Base-by-base conservation (phyloP, 1,140 invertebrate species). In the Achroia grisella region DNA sequence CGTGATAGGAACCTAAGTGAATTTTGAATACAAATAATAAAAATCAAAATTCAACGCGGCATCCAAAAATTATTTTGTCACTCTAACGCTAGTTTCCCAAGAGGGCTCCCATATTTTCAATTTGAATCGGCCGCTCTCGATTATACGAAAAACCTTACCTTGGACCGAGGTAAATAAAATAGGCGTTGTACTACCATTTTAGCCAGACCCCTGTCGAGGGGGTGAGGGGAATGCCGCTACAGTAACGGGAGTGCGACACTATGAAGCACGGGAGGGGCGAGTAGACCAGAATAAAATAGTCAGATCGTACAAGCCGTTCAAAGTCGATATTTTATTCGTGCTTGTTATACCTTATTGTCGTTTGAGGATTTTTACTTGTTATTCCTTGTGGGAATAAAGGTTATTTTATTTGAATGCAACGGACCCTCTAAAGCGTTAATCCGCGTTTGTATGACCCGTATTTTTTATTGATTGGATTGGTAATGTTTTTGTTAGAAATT, bases 281-380 rank as follows among this genome's bases (percentile, higher is more conserved):
- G 28, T 36, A 53, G 11, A 57, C 56, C 29, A 47, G 2, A 11
- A 15, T 50, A 52, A 28, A 44, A 29, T 56, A 55, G 65, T 48
- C 28, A 43, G 39, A 30, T 40, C 33, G 23, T 44, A 43, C 51
- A 41, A 40, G 54, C 48, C 30, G 46, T 48, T 56, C 51, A 52
- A 67, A 72, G 68, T 70, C 68, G 62, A 78, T 78, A 75, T 78
- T 78, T 78, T 77, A 77, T 74, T 65, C 63, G 50, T 64, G 60
- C 71, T 75, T 75, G 71, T 75, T 78, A 74, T 73, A 73, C 56
- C 60, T 72, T 56, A 75, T 78, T 78, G 70, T 71, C 48, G 63
- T 57, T 62, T 55, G 39, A 52, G 71, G 64, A 64, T 68, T 71
- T 70, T 62, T 64, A 74, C 59, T 65, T 72, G 60, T 65, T 67